A percentile compares a stretch with the other conserved stretches of the same genome.
phyloP scores from a whole-genome alignment of 2,888 invertebrate genomes.

The Pheosia gnoma region DNA sequence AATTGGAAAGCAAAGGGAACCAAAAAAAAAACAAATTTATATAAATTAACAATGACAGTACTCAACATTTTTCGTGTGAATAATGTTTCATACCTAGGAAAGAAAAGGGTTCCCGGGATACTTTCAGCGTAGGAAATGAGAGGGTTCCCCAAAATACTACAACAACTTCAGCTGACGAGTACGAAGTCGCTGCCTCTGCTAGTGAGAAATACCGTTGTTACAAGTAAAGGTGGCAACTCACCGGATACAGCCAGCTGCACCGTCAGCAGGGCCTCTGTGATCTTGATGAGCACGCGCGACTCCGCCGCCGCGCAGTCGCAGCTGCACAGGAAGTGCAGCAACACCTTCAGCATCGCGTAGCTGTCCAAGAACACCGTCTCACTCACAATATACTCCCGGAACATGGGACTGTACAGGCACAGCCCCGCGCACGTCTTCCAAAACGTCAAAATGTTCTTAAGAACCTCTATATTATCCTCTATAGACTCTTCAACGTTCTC shows the following conservation, averaged over 20 bases:
- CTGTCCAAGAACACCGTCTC: constrained; percentile 66
- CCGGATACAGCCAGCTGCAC: constrained; percentile 75
- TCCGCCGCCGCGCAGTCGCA: constrained; percentile 47
- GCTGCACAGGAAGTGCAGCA: constrained; percentile 57
- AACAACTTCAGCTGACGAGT: too few species aligned
- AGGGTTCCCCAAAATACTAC: too few species aligned
- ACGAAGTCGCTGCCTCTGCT: too few species aligned
- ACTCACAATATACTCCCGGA: constrained; percentile 71
- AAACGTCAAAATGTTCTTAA: constrained; percentile 74
- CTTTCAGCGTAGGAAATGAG: too few species aligned
- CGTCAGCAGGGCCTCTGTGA: constrained; percentile 73
- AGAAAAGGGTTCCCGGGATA: too few species aligned
- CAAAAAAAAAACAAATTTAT: too few species aligned
- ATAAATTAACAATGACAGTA: too few species aligned
- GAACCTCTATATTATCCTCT: constrained; percentile 57
- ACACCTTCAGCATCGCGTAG: constrained; percentile 66
- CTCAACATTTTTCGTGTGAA: too few species aligned
- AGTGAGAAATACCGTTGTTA: too few species aligned
- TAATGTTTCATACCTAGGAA: too few species aligned
- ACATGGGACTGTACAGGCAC: constrained; percentile 82
- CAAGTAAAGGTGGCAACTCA: constrained; percentile 40
- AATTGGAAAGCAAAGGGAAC: too few species aligned
- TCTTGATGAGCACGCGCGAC: constrained; percentile 60
- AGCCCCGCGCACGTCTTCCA: constrained; percentile 81
- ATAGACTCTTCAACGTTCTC: constrained; percentile 45